These are phyloP conservation scores for Cherax quadricarinatus DNA, from an alignment of 1,140 invertebrate species.

Conservation along the genomic window DNA sequence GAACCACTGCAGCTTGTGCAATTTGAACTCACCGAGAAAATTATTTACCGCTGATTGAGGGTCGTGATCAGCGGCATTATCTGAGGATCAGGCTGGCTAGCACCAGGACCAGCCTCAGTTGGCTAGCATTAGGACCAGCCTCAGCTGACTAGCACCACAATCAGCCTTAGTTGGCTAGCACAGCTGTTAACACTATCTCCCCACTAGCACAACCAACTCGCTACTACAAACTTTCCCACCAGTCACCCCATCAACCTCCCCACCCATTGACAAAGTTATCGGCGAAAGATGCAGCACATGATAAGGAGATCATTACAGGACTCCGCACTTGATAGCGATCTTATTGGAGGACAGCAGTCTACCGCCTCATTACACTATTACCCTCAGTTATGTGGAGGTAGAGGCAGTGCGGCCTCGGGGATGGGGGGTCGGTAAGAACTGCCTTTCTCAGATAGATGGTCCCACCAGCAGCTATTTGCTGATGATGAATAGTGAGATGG, in stretches of 20 bases:
- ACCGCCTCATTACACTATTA: not conserved
- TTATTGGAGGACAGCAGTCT: not conserved
- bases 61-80: slow-evolving; percentile 7
- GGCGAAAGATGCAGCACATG: not conserved
- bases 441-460: not conserved
- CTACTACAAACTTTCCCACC: not conserved
- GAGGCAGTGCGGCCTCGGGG: not conserved
- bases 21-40: not conserved
- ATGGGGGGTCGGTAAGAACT: not conserved
- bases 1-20: not conserved
- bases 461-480: not conserved
- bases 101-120: not conserved
- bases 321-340: not conserved
- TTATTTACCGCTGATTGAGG: not conserved
- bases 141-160: not conserved
- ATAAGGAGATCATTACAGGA: slow-evolving; percentile 9
- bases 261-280: not conserved
- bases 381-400: not conserved
- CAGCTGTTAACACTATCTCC: too few relatives aligned
- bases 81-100: not conserved
- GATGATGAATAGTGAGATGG: not conserved
- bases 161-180: too few relatives aligned
- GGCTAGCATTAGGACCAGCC: not conserved
- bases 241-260: not conserved
- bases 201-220: too few relatives aligned